Evolutionary conservation across 1,140 invertebrate species (phyloP).

Genomic region (Drosophila insularis): DNA sequence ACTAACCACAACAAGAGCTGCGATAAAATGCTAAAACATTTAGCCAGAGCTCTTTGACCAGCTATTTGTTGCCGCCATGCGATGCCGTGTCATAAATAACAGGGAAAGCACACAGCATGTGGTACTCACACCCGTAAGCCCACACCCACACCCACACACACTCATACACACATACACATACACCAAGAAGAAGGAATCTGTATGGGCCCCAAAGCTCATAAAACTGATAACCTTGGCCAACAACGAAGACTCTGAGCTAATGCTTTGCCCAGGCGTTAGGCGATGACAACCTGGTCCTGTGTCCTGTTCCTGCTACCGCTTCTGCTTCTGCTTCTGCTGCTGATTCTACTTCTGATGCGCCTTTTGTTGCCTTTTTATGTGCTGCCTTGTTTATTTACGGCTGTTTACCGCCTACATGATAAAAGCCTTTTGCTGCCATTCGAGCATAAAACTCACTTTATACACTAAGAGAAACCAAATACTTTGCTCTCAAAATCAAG

Average conservation of each 20-base stretch:
- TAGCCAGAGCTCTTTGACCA: slow-evolving; percentile 44
- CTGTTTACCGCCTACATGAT: slow-evolving; percentile 76
- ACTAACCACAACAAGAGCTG: slow-evolving; percentile 19
- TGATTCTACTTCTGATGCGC: slow-evolving; percentile 15
- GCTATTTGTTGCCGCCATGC: slow-evolving; percentile 36
- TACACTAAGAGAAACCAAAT: slow-evolving; percentile 24
- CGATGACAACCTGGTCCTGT: slow-evolving; percentile 62
- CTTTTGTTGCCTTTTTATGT: slow-evolving; percentile 69
- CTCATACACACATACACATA: slow-evolving; percentile 27
- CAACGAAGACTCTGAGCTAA: slow-evolving; percentile 28
- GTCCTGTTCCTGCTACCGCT: slow-evolving; percentile 30
- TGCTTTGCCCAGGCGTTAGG: slow-evolving; percentile 31
- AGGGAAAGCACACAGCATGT: slow-evolving; percentile 52
- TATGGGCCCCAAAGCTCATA: slow-evolving; percentile 62
- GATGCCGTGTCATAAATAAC: slow-evolving; percentile 55
- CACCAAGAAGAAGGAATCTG: slow-evolving; percentile 56
- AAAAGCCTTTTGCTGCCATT: slow-evolving; percentile 66
- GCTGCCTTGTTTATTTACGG: slow-evolving; percentile 70
- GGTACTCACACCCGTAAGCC: slow-evolving; percentile 30
- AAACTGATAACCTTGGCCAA: slow-evolving; percentile 75
- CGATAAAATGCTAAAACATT: slow-evolving; percentile 59
- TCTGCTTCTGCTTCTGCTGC: slow-evolving; percentile 16
- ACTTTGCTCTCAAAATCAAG: slow-evolving; percentile 5
- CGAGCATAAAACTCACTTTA: slow-evolving; percentile 49
- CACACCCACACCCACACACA: background rate